Percentiles rank a stretch among this genome's conserved stretches.
phyloP scores from a whole-genome alignment of 2,797 vertebrate species.

The Chromis chromis region DNA sequence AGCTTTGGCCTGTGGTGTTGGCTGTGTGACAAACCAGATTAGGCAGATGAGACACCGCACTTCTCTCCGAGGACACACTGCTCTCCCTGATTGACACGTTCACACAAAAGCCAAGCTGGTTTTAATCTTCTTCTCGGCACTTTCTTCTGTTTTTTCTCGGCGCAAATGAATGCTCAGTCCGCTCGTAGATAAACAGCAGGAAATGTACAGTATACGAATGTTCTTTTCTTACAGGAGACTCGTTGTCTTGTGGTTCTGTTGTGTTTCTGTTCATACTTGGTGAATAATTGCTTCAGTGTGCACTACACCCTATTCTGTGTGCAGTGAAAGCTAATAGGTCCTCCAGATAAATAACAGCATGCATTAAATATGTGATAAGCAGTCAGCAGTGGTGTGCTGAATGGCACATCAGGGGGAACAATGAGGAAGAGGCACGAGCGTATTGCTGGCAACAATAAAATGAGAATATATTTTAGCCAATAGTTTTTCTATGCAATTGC shows the following conservation, averaged over 20 bases:
- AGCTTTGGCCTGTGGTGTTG: conserved; percentile 7
- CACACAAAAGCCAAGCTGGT: neutral
- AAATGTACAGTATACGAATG: neutral
- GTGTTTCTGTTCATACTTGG: neutral
- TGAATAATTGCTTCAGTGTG: neutral
- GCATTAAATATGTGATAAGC: neutral
- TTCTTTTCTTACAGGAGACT: neutral
- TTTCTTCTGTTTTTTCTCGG: neutral
- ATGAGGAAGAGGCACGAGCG: neutral
- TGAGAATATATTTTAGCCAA: neutral
- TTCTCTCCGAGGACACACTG: conserved; percentile 10
- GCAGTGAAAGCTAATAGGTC: neutral
- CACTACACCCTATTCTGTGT: neutral
- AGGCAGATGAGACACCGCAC: conserved; percentile 19
- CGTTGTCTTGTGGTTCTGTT: neutral
- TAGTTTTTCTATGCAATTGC: neutral
- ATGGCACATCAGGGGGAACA: neutral
- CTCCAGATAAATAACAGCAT: neutral
- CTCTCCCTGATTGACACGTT: conserved; percentile 25
- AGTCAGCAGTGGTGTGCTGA: neutral
- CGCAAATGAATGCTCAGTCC: neutral
- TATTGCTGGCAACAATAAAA: neutral
- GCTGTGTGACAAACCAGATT: conserved; percentile 26
- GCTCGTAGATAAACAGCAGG: neutral
- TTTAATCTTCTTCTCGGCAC: neutral